A percentile compares a stretch with the other conserved stretches of the same genome.
Evolutionary conservation across 2,888 invertebrate species (phyloP).

Genomic region (Crematogaster levior): DNA sequence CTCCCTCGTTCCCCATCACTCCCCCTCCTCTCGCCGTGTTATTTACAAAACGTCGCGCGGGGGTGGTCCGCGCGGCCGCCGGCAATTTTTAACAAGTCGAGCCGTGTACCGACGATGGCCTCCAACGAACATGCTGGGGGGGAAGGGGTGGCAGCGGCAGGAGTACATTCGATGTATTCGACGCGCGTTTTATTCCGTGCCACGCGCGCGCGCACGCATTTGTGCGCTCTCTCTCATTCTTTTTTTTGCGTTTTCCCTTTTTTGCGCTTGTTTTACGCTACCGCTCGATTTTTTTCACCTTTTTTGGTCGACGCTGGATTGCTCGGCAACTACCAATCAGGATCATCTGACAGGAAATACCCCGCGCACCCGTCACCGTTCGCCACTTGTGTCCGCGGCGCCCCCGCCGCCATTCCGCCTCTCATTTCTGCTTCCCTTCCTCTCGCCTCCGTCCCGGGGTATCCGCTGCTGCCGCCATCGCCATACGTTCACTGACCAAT

Average conservation of each 20-base stretch:
- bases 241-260: slow-evolving; percentile 60
- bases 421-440: slow-evolving; percentile 51
- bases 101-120: slow-evolving; percentile 70
- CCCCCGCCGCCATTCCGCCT: slow-evolving; percentile 53
- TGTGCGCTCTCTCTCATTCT: slow-evolving; percentile 24
- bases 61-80: slow-evolving; percentile 62
- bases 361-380: slow-evolving; percentile 71
- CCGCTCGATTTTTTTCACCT: slow-evolving; percentile 69
- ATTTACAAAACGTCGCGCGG: slow-evolving; percentile 73
- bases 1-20: slow-evolving; percentile 25
- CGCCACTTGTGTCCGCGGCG: slow-evolving; percentile 59
- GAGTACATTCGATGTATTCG: slow-evolving; percentile 45
- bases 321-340: slow-evolving; percentile 85
- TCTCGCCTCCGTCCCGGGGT: slow-evolving; percentile 48
- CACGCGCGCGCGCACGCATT: slow-evolving; percentile 57
- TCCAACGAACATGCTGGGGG: slow-evolving; percentile 39
- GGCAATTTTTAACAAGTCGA: slow-evolving; percentile 76
- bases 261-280: slow-evolving; percentile 74
- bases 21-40: slow-evolving; percentile 52
- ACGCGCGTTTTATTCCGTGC: slow-evolving; percentile 74
- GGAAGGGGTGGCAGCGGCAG: slow-evolving; percentile 45
- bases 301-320: slow-evolving; percentile 79
- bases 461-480: slow-evolving; percentile 56
- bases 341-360: slow-evolving; percentile 84
- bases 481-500: slow-evolving; percentile 82